Evolutionary conservation across 2,113 vertebrate species (phyloP).

Genomic region (Callipepla californica): DNA sequence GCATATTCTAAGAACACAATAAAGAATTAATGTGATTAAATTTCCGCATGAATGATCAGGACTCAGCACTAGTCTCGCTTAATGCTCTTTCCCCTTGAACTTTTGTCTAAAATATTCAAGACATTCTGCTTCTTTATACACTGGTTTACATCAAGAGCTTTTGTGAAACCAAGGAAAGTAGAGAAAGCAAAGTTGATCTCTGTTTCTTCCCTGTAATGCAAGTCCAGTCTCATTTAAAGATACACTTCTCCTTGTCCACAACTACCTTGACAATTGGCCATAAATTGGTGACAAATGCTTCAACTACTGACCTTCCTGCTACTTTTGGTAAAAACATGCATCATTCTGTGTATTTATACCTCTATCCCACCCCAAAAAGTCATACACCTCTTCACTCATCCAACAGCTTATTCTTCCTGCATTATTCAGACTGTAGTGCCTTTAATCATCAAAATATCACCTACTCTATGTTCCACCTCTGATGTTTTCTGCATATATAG

Average conservation of each 20-base stretch:
- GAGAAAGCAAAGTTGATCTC: too few relatives aligned
- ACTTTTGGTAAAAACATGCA: neutral
- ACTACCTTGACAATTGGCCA: neutral
- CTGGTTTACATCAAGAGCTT: neutral
- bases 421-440: neutral
- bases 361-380: neutral
- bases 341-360: neutral
- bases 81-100: neutral
- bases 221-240: neutral
- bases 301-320: rapidly evolving
- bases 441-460: neutral
- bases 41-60: neutral
- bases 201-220: neutral
- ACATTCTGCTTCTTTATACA: neutral
- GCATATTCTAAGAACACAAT: neutral
- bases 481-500: too few relatives aligned
- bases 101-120: neutral
- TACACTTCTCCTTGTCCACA: neutral
- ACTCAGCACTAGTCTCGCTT: neutral
- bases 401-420: neutral
- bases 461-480: neutral
- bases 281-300: neutral
- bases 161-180: neutral
- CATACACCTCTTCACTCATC: neutral
- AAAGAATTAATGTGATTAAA: neutral